These are phyloP conservation scores for Erebia aethiops DNA, from an alignment of 2,888 invertebrate genomes.

Conservation along the genomic window DNA sequence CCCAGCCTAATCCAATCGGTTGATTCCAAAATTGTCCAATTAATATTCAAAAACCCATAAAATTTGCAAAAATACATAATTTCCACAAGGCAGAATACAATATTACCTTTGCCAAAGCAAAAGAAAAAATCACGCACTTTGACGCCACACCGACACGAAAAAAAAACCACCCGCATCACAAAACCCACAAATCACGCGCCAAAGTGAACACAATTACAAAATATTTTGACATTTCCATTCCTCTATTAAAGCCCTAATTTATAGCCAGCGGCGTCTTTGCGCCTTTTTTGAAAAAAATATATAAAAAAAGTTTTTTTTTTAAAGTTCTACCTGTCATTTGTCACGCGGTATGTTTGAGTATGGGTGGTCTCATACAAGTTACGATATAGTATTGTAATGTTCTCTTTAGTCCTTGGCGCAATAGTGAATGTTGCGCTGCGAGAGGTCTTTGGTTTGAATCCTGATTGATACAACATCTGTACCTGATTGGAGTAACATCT, in stretches of 20 bases:
- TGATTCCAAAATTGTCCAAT: too few relatives aligned
- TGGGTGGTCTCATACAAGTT: conserved; percentile 28
- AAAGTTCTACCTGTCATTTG: conserved; percentile 27
- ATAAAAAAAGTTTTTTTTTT: conserved; percentile 17
- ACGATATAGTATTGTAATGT: neutral
- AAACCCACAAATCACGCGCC: conserved; percentile 23
- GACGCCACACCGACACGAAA: neutral
- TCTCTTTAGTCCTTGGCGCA: neutral
- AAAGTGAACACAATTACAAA: conserved; percentile 37
- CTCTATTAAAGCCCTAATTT: conserved; percentile 43
- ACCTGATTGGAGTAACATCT: too few relatives aligned
- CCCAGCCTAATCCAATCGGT: too few relatives aligned
- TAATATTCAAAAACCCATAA: too few relatives aligned
- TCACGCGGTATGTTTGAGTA: conserved; percentile 31
- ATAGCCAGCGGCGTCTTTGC: conserved; percentile 44
- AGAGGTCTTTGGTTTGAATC: neutral
- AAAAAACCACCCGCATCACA: conserved; percentile 9
- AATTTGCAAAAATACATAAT: too few relatives aligned
- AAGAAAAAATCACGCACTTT: conserved; percentile 4
- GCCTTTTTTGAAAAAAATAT: conserved; percentile 32
- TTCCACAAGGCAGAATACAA: too few relatives aligned
- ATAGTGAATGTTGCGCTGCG: neutral
- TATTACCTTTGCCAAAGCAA: too few relatives aligned
- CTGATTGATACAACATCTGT: neutral
- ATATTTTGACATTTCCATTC: conserved; percentile 47